These are phyloP conservation scores for Kradibia gibbosae DNA, from an alignment of 1,140 invertebrate species.

Conservation along the genomic window DNA sequence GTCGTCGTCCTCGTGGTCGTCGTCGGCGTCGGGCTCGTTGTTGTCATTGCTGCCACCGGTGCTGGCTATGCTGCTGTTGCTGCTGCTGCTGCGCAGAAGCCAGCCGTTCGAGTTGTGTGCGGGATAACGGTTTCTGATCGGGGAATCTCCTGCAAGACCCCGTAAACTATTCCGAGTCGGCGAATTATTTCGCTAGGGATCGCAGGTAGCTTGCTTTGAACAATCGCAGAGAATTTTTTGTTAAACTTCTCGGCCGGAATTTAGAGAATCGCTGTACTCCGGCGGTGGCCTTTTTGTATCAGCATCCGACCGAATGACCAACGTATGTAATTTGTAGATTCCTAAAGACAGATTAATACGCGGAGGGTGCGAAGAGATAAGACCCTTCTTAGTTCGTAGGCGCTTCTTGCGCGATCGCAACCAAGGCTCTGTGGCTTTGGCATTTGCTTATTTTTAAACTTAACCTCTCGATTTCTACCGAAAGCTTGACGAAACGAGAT, in stretches of 20 bases:
- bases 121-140: background rate
- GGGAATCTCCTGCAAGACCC: too few species aligned
- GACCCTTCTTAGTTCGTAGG: too few species aligned
- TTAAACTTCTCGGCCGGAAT: too few species aligned
- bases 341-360: background rate
- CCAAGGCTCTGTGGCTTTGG: background rate
- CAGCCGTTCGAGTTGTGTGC: background rate
- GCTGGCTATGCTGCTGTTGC: too few species aligned
- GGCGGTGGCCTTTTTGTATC: background rate
- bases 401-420: background rate
- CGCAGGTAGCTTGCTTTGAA: background rate
- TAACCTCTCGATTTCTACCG: background rate
- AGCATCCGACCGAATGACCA: too few species aligned
- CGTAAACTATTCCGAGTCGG: background rate
- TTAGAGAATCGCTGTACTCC: background rate
- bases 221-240: too few species aligned
- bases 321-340: background rate
- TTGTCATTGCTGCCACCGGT: too few species aligned
- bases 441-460: background rate
- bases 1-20: background rate
- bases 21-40: too few species aligned
- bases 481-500: slow-evolving; percentile 39
- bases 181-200: background rate
- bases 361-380: background rate
- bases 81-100: background rate